Conservation (phyloP, 2,797 vertebrate genomes). For the Okamejei kenojei region DNA sequence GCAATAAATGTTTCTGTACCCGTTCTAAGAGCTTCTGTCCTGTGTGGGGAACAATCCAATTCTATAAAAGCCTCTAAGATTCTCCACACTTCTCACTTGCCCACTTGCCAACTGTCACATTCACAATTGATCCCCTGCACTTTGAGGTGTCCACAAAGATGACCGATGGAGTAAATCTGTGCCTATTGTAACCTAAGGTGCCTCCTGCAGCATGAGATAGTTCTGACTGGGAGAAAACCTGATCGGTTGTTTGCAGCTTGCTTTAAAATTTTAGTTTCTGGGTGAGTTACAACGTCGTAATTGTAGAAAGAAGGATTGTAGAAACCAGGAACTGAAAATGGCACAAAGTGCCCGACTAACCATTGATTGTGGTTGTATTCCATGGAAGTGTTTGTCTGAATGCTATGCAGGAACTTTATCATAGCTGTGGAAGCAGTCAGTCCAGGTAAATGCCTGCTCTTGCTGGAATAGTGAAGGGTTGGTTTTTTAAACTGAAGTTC, state of each 20-base stretch:
- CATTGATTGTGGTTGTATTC: neutral
- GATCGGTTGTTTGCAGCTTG: neutral
- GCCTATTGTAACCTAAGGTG: neutral
- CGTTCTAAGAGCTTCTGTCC: neutral
- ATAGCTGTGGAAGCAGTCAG: neutral
- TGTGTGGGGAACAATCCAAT: neutral
- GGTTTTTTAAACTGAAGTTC: neutral
- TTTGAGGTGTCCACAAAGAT: neutral
- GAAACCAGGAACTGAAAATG: no score
- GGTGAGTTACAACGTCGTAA: neutral
- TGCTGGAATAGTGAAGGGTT: neutral
- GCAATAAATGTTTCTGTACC: neutral
- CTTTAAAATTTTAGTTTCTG: neutral
- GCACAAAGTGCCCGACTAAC: no score
- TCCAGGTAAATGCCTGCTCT: neutral
- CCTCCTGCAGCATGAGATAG: neutral
- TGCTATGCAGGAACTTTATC: neutral
- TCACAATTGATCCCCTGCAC: no score
- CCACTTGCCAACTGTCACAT: no score
- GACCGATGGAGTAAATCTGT: neutral
- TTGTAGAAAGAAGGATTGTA: neutral
- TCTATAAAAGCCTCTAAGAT: no score
- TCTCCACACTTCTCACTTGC: no score
- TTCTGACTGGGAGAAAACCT: neutral
- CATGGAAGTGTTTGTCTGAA: neutral